Evolutionary conservation across 2,797 vertebrate genomes (phyloP), one percentile per base, ranked within the genome.

Genomic region (Protonibea diacanthus): DNA sequence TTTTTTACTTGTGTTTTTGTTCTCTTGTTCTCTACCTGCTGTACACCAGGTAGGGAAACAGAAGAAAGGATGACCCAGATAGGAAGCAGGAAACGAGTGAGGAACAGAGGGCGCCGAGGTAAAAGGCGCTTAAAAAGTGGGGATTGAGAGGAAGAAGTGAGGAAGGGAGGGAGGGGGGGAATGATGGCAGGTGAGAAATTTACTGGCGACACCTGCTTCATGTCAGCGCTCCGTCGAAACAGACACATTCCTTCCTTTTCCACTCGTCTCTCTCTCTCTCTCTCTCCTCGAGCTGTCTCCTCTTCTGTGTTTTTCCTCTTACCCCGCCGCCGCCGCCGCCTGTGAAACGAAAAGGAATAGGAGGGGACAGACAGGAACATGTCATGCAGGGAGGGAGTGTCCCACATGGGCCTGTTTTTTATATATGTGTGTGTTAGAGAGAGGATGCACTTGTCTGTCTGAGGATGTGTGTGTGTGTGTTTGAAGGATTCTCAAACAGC

Each of bases 21-120:
- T 38, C 33, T 38, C 78, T 53, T 71, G 69, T 77, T 86, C 76
- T 80, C 48, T 73, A 83, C 84, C 81, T 89, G 79, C 69, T 73
- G 76, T 75, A 82, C 45, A 25, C 61, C 64, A 9, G 27, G 21
- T 62, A 68, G 85, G 77, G 76, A 86, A 77, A 79, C 59, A 69
- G 83, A 89, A 87, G 81, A 88, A 88, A 84, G 84, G 79, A 73
- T 92, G 90, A 93, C 93, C 92, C 90, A 91, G 86, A 93, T 92
- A 88, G 85, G 64, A 65, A 71, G 66, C 9, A 38, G 33, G 33
- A 2, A 70, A 81, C 13, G 78, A 89, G 70, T 69, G 62, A 76
- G 45, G 63, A 72, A 69, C 9, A 51, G 44, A 48, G 20, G 62
- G 48, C 18, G 51, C 62, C 13, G 53, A 78, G 56, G 77, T 60